These are phyloP conservation scores for Trialeurodes vaporariorum DNA, from an alignment of 1,140 invertebrate species.

Conservation along the genomic window DNA sequence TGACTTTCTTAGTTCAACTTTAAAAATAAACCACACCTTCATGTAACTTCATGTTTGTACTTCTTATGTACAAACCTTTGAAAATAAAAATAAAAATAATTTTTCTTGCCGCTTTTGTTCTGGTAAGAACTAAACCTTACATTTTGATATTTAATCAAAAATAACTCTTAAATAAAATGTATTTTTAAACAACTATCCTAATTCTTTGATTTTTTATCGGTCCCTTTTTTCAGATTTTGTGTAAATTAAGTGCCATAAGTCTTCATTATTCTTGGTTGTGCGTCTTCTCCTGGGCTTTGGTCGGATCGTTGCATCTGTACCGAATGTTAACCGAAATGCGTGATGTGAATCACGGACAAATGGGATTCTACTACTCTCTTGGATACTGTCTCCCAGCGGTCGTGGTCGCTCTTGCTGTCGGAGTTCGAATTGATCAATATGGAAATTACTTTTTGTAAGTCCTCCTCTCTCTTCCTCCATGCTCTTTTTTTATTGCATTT, in stretches of 20 bases:
- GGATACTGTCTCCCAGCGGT: conserved; percentile 91
- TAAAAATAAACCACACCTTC: background rate
- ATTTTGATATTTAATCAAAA: background rate
- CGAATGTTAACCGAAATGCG: conserved; percentile 90
- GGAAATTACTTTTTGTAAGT: conserved; percentile 87
- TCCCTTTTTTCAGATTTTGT: conserved; percentile 49
- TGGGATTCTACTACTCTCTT: conserved; percentile 88
- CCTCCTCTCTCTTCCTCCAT: no score
- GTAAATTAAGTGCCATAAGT: conserved; percentile 80
- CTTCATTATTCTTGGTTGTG: conserved; percentile 87
- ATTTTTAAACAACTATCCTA: background rate
- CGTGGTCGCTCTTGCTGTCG: conserved; percentile 79
- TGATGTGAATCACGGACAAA: conserved; percentile 89
- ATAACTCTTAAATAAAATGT: conserved; percentile 2
- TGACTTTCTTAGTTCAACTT: no score
- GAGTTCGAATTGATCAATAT: conserved; percentile 88
- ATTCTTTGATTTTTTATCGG: conserved; percentile 9
- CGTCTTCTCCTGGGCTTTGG: conserved; percentile 80
- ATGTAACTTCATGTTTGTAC: no score
- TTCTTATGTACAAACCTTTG: no score
- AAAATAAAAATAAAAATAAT: no score
- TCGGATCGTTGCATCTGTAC: conserved; percentile 85
- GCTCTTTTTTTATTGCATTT: no score
- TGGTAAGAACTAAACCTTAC: no score
- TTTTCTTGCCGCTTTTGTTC: background rate